Evolutionary conservation across 2,113 vertebrate genomes (phyloP), one percentile per base, ranked within the genome.

Genomic region (Ceyx margarethae): DNA sequence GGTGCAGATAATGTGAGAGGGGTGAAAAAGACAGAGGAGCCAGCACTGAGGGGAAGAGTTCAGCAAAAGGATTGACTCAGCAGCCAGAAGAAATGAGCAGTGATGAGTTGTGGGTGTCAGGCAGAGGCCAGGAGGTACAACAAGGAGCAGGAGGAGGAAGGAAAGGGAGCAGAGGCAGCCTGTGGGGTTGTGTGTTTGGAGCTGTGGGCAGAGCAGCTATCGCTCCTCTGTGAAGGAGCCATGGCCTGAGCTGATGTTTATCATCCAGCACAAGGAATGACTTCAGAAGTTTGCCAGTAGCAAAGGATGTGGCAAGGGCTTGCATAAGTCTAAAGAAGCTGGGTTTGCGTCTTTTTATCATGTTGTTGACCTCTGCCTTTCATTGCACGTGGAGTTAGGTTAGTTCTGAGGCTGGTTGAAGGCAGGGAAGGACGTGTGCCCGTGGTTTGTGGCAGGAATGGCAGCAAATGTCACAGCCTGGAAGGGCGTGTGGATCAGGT

Each of bases 31-130:
- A 57, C 73, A 69, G 45, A 42, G 83, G 25, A 65, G 35, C 8
- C 37, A 26, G 73, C 16, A 11, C 1, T 0, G 26, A 60, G 61
- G 61, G 73, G 25, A 48, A 48, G 60, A 87, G 64, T 58, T 91
- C 57, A 85, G 45, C 23, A 19, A 26, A 85, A 87, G 51, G 29
- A 65, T 21, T 93, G 79, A 56, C 35, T 81, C 14, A 11, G 73
- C 50, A 61, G n/a, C 37, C 54, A 46, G 67, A 62, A 94, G 81
- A 71, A 82, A 21, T 19, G 87, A 94, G 85, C 62, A 16, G 35
- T 69, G 92, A 45, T 80, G 92, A 85, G 87, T 23, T 72, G 62
- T n/a, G 72, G 76, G 74, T 85, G 88, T 95, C 80, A 94, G 80
- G 65, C 94, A 88, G 90, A 90, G 94, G 94, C 86, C 93, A 90